Conservation (phyloP, 2,888 invertebrate genomes). For the Agriopis leucophaearia region DNA sequence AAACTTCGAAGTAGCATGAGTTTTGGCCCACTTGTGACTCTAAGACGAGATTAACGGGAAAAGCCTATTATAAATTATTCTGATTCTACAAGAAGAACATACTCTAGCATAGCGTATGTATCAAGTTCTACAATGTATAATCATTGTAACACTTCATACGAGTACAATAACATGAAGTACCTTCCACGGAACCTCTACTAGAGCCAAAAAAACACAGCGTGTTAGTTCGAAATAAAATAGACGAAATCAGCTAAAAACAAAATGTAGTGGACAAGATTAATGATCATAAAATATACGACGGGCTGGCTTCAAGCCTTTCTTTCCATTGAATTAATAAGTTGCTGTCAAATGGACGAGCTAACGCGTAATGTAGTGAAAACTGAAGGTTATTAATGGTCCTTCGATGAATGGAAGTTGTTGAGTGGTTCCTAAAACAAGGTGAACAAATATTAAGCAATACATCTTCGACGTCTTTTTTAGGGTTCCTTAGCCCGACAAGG, state of each 20-base stretch:
- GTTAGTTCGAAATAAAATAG: constrained; percentile 45
- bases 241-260: constrained; percentile 52
- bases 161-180: too few species aligned
- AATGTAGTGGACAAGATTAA: constrained; percentile 58
- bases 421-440: constrained; percentile 24
- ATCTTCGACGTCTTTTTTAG: constrained; percentile 1
- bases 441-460: constrained; percentile 15
- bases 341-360: constrained; percentile 33
- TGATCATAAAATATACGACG: constrained; percentile 50
- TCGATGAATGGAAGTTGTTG: constrained; percentile 32
- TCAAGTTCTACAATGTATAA: too few species aligned
- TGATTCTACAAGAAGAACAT: too few species aligned
- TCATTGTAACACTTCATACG: too few species aligned
- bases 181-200: background rate
- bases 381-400: constrained; percentile 37
- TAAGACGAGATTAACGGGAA: too few species aligned
- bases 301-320: constrained; percentile 50
- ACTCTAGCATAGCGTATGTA: too few species aligned
- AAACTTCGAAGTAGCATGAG: too few species aligned
- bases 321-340: constrained; percentile 50
- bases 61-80: too few species aligned
- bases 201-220: constrained; percentile 7
- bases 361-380: constrained; percentile 30
- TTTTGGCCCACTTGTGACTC: too few species aligned
- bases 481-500: too few species aligned